Evolutionary conservation across 2,888 invertebrate species (phyloP).

Genomic region (Scaptomyza tumidula): DNA sequence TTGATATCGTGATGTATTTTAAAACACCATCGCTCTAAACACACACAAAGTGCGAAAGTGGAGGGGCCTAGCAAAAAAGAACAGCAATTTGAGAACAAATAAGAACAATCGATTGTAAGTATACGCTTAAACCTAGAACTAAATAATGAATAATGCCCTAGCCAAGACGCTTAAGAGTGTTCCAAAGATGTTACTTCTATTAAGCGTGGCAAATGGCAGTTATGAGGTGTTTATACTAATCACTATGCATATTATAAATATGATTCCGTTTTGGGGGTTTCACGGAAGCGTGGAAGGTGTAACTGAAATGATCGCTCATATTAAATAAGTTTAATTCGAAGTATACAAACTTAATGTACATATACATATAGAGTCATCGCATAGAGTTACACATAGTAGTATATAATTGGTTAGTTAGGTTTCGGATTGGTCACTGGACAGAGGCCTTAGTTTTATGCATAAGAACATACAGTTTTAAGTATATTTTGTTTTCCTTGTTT

Average conservation of each 20-base stretch:
- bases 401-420: slow-evolving; percentile 18
- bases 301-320: slow-evolving; percentile 39
- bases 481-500: slow-evolving; percentile 10
- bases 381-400: slow-evolving; percentile 24
- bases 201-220: slow-evolving; percentile 66
- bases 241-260: slow-evolving; percentile 39
- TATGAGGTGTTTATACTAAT: slow-evolving; percentile 59
- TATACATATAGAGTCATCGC: slow-evolving; percentile 12
- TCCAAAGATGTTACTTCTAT: slow-evolving; percentile 27
- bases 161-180: slow-evolving; percentile 52
- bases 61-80: slow-evolving; percentile 66
- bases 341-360: slow-evolving; percentile 44
- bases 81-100: slow-evolving; percentile 66
- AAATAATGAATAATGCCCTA: slow-evolving; percentile 63
- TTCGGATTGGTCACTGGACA: slow-evolving; percentile 55
- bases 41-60: slow-evolving; percentile 62
- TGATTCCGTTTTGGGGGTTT: not conserved
- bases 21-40: slow-evolving; percentile 36
- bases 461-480: slow-evolving; percentile 19
- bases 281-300: slow-evolving; percentile 8
- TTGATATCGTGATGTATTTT: slow-evolving; percentile 32
- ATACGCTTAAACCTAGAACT: slow-evolving; percentile 71
- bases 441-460: slow-evolving; percentile 24
- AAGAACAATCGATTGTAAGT: slow-evolving; percentile 70
- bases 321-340: slow-evolving; percentile 32